Evolutionary conservation across 1,140 invertebrate species (phyloP).

Genomic region (Aricia agestis): DNA sequence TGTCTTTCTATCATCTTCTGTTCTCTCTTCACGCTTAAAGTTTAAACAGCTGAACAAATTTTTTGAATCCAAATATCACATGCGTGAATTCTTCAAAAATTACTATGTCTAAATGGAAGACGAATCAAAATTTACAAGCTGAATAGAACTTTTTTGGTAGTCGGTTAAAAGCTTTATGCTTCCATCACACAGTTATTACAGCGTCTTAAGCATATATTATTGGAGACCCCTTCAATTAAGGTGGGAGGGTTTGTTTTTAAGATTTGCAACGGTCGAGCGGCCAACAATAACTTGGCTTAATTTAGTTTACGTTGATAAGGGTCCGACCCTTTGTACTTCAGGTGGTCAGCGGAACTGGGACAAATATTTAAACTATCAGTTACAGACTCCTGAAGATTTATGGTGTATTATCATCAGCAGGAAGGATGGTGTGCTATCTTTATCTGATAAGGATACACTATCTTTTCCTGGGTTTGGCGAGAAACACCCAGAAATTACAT

Average conservation of each 20-base stretch:
- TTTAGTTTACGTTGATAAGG: constrained; percentile 5
- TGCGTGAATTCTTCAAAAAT: too few relatives aligned
- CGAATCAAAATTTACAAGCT: too few relatives aligned
- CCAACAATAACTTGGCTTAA: constrained; percentile 8
- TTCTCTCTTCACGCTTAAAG: too few relatives aligned
- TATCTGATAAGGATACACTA: not conserved
- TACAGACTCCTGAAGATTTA: not conserved
- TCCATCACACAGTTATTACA: not conserved
- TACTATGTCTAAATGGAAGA: too few relatives aligned
- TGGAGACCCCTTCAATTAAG: not conserved
- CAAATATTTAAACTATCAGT: constrained; percentile 9
- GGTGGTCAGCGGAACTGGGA: constrained; percentile 12
- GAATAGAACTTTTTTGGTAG: too few relatives aligned
- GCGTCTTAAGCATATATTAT: not conserved
- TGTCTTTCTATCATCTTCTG: too few relatives aligned
- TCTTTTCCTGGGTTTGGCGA: too few relatives aligned
- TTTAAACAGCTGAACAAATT: too few relatives aligned
- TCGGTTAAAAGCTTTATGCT: not conserved
- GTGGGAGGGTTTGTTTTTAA: constrained; percentile 18
- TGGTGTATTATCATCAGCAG: not conserved
- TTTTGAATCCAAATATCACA: too few relatives aligned
- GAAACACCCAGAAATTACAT: too few relatives aligned
- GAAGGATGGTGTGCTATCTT: not conserved
- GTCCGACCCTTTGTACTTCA: constrained; percentile 1
- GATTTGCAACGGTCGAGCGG: constrained; percentile 15